Base-by-base conservation (phyloP, 2,113 vertebrate species). In the Ptilonorhynchus violaceus region DNA sequence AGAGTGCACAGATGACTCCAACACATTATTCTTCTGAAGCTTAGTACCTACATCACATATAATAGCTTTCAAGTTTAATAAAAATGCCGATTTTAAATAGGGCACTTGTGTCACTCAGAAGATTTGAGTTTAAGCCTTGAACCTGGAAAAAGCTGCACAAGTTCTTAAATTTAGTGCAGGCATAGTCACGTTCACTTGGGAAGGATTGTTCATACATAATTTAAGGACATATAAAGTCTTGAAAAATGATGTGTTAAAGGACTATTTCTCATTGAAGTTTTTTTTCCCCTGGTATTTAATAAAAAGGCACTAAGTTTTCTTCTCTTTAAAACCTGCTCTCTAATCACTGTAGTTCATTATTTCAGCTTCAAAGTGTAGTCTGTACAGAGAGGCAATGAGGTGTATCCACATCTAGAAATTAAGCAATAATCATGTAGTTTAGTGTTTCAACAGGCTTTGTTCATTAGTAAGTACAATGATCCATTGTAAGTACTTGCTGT, bases 361-460 rank as follows among this genome's bases (percentile, higher is more conserved):
- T 94, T 94, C 82, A 95, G 79, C 93, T 96, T 96, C 93, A 95
- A 96, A 96, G 96, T 92, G 68, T 35, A 86, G 88, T 70, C 93
- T 90, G 96, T 88, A 93, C 90, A 64, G 92, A 56, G 89, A 93
- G 68, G 92, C 96, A 96, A 95, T 95, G 95, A 91, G 83, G 92
- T 96, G 88, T 96, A 95, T 95, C 93, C 92, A 95, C 92, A 96
- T 95, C 85, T 90, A 96, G 90, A 94, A 96, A 96, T 95, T 95
- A 96, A 96, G 95, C 93, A 94, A 94, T 96, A 96, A 94, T 94
- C 93, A 77, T 96, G 85, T 86, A 96, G 92, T 96, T 96, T 77
- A 85, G 93, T 94, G 85, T 96, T 97, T 93, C 95, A 94, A 78
- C 96, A 91, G 92, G 85, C 79, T 96, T 92, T 96, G 60, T 96